Evolutionary conservation across 2,888 invertebrate species (phyloP).

Genomic region (Apeira syringaria): DNA sequence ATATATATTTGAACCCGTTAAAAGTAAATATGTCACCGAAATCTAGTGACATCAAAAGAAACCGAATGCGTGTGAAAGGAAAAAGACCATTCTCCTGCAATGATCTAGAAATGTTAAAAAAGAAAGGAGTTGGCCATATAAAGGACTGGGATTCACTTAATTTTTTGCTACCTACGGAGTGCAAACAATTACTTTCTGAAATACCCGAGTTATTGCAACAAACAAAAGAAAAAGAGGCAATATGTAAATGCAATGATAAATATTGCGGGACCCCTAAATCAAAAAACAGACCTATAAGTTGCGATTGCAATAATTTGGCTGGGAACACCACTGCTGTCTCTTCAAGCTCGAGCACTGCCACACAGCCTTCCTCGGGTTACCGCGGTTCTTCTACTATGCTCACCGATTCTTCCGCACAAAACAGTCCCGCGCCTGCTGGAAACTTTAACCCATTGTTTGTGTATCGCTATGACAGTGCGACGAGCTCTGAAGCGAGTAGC

Average conservation of each 20-base stretch:
- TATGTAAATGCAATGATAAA: slow-evolving; percentile 59
- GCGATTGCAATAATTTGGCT: slow-evolving; percentile 82
- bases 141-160: slow-evolving; percentile 97
- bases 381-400: slow-evolving; percentile 93
- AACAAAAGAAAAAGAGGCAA: slow-evolving; percentile 79
- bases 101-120: slow-evolving; percentile 91
- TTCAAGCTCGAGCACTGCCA: slow-evolving; percentile 88
- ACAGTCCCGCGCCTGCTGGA: slow-evolving; percentile 84
- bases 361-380: slow-evolving; percentile 94
- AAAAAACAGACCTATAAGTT: slow-evolving; percentile 83
- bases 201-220: slow-evolving; percentile 90
- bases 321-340: slow-evolving; percentile 84
- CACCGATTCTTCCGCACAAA: slow-evolving; percentile 89
- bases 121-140: slow-evolving; percentile 92
- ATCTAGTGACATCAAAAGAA: slow-evolving; percentile 65
- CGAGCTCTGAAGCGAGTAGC: slow-evolving; percentile 89
- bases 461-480: slow-evolving; percentile 91
- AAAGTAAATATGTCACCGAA: slow-evolving; percentile 76
- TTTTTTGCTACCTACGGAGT: slow-evolving; percentile 93
- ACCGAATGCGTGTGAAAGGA: slow-evolving; percentile 63
- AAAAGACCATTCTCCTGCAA: slow-evolving; percentile 90
- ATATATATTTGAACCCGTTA: slow-evolving; percentile 90
- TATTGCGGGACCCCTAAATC: slow-evolving; percentile 79
- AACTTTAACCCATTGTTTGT: slow-evolving; percentile 90
- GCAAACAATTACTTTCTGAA: slow-evolving; percentile 89